Evolutionary conservation across 2,113 vertebrate genomes (phyloP), one percentile per base, ranked within the genome.

Genomic region (Noturus placidus): DNA sequence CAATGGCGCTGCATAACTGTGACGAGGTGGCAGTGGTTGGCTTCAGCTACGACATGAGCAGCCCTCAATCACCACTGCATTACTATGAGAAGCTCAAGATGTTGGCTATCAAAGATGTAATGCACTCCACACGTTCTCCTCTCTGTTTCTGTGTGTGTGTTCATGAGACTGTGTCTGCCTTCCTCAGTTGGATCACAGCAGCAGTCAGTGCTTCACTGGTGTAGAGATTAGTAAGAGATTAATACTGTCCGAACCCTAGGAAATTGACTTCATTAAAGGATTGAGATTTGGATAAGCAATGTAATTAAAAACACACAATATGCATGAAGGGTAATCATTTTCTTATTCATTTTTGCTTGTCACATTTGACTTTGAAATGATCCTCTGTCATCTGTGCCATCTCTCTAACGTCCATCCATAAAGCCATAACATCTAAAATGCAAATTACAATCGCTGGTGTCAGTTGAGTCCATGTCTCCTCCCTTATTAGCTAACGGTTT

Each of bases 1-100:
- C 98, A 69, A 99, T 99, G 98, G 97, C 97, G 0, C 96, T 99
- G 17, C 98, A 99, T 86, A 99, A 99, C 94, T 99, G 98, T 90
- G 98, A 99, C 25, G 97, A 99, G 92, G 98, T 99, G 93, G 97
- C 97, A 0, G 98, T 99, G 3, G 98, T 98, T 54, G 98, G 98
- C 91, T 99, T 99, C 88, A 97, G 98, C 92, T 99, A 99, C 54
- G 97, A 99, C 93, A 97, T 99, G 97, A 98, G 93, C 92, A 95
- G 92, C 14, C 97, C 97, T 86, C 96, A 97, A 6, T 97, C 98
- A 5, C 97, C 97, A 0, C 94, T 99, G 89, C 98, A 99, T 95
- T 99, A 99, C 94, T 99, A 98, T 63, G 98, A 99, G 94, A 95
- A 94, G 30, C 96, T 98, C 92, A 98, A 97, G 95, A 99, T 99